Conservation (phyloP, 1,140 invertebrate genomes). For the Temnothorax nylanderi region DNA sequence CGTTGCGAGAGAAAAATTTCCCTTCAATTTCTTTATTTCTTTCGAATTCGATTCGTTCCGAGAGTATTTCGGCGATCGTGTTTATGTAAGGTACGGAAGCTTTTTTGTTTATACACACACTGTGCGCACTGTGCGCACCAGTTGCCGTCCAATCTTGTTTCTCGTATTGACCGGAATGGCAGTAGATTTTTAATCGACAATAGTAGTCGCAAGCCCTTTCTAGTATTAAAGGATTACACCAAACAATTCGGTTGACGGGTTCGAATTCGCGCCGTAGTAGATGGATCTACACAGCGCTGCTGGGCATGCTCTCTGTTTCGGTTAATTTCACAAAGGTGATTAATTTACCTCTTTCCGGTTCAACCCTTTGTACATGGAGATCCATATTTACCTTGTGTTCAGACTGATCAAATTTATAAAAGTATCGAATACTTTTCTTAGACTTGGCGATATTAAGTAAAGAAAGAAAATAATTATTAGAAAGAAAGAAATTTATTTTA, state of each 20-base stretch:
- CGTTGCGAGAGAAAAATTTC: not conserved
- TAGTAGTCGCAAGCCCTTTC: constrained; percentile 15
- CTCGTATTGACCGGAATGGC: not conserved
- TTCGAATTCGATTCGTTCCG: not conserved
- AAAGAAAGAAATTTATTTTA: not conserved
- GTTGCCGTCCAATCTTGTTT: constrained; percentile 14
- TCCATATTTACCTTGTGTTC: not conserved
- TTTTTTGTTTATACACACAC: not conserved
- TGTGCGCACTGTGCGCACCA: not conserved
- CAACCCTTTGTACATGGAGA: not conserved
- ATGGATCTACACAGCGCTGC: not conserved
- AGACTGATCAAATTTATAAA: not conserved
- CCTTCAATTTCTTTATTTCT: not conserved
- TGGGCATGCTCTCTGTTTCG: not conserved
- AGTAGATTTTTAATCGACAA: constrained; percentile 46
- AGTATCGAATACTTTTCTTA: not conserved
- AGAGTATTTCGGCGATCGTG: not conserved
- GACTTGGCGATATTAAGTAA: not conserved
- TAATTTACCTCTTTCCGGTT: not conserved
- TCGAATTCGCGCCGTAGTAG: not conserved
- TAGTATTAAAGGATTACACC: constrained; percentile 24
- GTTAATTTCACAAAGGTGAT: constrained; percentile 17
- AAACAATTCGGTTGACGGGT: not conserved
- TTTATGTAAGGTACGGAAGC: constrained; percentile 19
- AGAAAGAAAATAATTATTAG: not conserved